These are phyloP conservation scores for Melanerpes aurifrons DNA, from an alignment of 2,113 vertebrate genomes.

Conservation along the genomic window DNA sequence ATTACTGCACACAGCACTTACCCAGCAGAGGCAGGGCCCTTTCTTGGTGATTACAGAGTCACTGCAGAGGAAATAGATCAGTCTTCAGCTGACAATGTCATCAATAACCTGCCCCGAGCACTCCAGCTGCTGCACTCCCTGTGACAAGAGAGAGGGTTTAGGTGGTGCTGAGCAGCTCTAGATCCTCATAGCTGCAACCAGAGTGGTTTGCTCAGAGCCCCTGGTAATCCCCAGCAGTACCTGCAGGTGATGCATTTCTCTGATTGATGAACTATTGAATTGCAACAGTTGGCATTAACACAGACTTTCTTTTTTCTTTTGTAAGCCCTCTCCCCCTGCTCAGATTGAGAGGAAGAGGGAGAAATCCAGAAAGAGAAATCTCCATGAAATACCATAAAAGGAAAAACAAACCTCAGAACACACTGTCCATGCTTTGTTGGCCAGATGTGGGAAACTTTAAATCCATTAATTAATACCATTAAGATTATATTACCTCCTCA, in stretches of 20 bases:
- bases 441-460: conserved; percentile 32
- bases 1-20: conserved; percentile 15
- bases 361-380: background rate
- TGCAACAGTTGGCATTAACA: background rate
- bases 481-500: conserved; percentile 71
- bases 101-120: conserved; percentile 17
- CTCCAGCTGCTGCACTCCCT: background rate
- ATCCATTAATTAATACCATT: conserved; percentile 69
- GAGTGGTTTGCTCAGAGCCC: background rate
- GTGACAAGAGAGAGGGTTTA: background rate
- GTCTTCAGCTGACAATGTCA: conserved; percentile 16
- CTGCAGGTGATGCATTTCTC: background rate
- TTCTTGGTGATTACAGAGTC: conserved; percentile 30
- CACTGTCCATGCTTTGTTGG: background rate
- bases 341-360: background rate
- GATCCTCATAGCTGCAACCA: background rate
- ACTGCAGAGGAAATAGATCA: conserved; percentile 18
- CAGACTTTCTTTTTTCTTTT: background rate
- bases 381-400: background rate
- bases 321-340: background rate
- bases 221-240: background rate
- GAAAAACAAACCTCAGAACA: background rate
- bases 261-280: background rate
- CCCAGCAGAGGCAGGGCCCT: conserved; percentile 18
- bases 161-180: background rate